Conservation (phyloP, 2,113 vertebrate genomes). For the Tiliqua scincoides region DNA sequence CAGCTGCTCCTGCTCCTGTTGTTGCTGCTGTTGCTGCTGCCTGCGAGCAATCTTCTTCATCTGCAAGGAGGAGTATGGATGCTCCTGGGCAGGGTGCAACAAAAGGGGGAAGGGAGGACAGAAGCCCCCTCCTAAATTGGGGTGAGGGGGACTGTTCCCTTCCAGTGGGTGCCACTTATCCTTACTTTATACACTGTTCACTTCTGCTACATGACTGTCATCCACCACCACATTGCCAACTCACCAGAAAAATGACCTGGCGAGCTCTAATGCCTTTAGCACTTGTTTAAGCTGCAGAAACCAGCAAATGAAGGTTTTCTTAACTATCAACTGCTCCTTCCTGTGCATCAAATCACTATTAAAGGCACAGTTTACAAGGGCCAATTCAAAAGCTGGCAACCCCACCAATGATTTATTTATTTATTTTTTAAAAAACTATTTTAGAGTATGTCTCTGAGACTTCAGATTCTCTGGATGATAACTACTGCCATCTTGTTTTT, state of each 20-base stretch:
- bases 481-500: neutral
- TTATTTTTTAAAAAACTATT: too few species aligned
- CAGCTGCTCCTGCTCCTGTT: conserved; percentile 88
- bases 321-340: neutral
- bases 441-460: neutral
- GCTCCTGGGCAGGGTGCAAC: conserved; percentile 27
- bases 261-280: neutral
- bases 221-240: neutral
- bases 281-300: neutral
- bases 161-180: neutral
- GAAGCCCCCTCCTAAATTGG: conserved; percentile 22
- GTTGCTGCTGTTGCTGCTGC: conserved; percentile 84
- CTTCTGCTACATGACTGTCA: neutral
- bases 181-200: neutral
- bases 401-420: neutral
- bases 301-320: neutral
- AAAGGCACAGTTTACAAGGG: neutral
- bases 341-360: neutral
- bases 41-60: conserved; percentile 93
- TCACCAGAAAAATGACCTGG: too few species aligned
- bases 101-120: conserved; percentile 23
- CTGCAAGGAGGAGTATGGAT: conserved; percentile 63
- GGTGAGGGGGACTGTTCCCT: neutral
- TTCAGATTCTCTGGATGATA: neutral
- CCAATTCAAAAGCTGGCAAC: neutral